phyloP scores from a whole-genome alignment of 2,888 invertebrate species.

The Pterostichus madidus region DNA sequence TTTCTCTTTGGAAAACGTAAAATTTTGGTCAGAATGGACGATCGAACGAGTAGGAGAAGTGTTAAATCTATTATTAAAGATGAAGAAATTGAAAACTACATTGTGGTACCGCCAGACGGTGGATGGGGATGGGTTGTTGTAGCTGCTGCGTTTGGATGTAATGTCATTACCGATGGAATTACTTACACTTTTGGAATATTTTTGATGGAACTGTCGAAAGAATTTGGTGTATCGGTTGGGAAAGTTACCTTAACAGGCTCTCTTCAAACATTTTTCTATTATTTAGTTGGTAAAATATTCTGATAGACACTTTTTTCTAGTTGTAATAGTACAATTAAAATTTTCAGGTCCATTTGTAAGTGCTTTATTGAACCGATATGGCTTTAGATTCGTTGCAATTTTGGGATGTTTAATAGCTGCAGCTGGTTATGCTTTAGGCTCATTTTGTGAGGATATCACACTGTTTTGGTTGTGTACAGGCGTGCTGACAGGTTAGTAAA shows the following conservation, averaged over 20 bases:
- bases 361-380: constrained; percentile 73
- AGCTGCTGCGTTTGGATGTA: constrained; percentile 78
- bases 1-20: background rate
- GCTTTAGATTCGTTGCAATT: constrained; percentile 72
- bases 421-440: constrained; percentile 18
- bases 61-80: constrained; percentile 38
- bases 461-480: constrained; percentile 27
- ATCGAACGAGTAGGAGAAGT: constrained; percentile 37
- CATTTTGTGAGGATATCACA: constrained; percentile 21
- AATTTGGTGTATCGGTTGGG: constrained; percentile 70
- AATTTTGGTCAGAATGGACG: constrained; percentile 17
- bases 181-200: constrained; percentile 81
- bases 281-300: constrained; percentile 71
- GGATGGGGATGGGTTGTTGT: constrained; percentile 84
- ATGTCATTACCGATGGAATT: constrained; percentile 81
- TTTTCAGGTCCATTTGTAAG: constrained; percentile 74
- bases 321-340: background rate
- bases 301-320: background rate
- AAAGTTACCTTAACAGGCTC: constrained; percentile 72
- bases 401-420: constrained; percentile 72
- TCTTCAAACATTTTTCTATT: constrained; percentile 73
- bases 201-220: constrained; percentile 73
- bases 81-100: constrained; percentile 53
- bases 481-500: constrained; percentile 5
- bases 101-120: constrained; percentile 79